Evolutionary conservation across 2,797 vertebrate genomes (phyloP), one percentile per base, ranked within the genome.

Genomic region (Epinephelus coioides): DNA sequence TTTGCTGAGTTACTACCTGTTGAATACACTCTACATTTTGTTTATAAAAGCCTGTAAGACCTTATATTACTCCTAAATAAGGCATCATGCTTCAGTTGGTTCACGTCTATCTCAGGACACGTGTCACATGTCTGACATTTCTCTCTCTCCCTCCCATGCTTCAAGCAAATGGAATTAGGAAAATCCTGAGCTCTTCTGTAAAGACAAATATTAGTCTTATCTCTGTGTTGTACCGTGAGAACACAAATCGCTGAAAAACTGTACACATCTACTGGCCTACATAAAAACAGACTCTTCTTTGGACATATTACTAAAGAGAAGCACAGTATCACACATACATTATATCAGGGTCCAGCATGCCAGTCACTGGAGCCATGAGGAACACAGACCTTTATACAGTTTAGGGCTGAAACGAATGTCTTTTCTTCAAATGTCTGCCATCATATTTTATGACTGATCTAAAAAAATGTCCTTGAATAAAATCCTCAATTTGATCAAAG

Each of bases 101-200:
- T 34, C 30, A 34, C 30, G 0, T 34, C 30, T 34, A 34, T 7
- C 30, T 34, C 30, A 34, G 30, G 30, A 34, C 30, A 6, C 30
- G 6, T 34, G 6, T 34, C 30, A 34, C 30, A 1, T 34, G 30
- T 8, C 1, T 54, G 25, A 14, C 0, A 3, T 76, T 53, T 43
- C 25, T 19, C 21, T 21, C 30, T 38, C 15, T 13, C 49, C 25
- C 18, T 13, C 49, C 25, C 18, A 5, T 2, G 34, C 67, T 66
- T 56, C 34, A 46, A 51, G 14, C 54, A 56, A 67, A 71, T 30
- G 27, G 6, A 15, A 60, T 30, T 5, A 73, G 43, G 18, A 51
- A 55, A 65, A 70, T 60, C 57, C n/a, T 50, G 19, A 34, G 40
- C 13, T 46, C 23, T 55, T 49, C 21, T 66, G 65, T 65, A 17